Evolutionary conservation across 2,888 invertebrate species (phyloP).

Genomic region (Watsonalla cultraria): DNA sequence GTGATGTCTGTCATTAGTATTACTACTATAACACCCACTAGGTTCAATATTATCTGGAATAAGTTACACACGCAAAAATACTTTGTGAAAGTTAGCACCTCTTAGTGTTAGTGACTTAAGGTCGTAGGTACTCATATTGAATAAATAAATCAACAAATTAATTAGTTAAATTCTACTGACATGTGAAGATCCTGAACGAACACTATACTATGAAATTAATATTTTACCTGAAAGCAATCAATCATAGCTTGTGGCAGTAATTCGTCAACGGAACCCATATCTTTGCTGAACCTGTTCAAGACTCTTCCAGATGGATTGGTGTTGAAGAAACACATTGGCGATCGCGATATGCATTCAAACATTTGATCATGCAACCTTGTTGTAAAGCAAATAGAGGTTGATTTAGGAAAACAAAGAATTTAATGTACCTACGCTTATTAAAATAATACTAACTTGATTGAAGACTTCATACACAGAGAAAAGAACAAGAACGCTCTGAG

Average conservation of each 20-base stretch:
- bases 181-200: too few relatives aligned
- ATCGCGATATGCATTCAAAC: slow-evolving; percentile 78
- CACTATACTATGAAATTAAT: neutral
- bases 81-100: neutral
- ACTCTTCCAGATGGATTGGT: slow-evolving; percentile 90
- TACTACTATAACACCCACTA: slow-evolving; percentile 87
- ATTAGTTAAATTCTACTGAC: too few relatives aligned
- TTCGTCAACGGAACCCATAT: slow-evolving; percentile 90
- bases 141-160: too few relatives aligned
- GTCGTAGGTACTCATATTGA: too few relatives aligned
- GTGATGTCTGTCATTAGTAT: slow-evolving; percentile 80
- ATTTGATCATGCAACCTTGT: slow-evolving; percentile 81
- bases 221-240: slow-evolving; percentile 80
- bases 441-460: slow-evolving; percentile 65
- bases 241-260: slow-evolving; percentile 85
- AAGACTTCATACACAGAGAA: slow-evolving; percentile 81
- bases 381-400: too few relatives aligned
- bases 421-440: neutral
- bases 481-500: slow-evolving; percentile 82
- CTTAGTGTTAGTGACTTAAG: too few relatives aligned
- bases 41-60: slow-evolving; percentile 84
- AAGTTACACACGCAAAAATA: neutral
- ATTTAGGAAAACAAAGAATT: slow-evolving; percentile 3
- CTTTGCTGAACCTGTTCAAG: slow-evolving; percentile 89
- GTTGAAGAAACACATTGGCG: slow-evolving; percentile 85